Percentiles rank a stretch among this genome's conserved stretches.
phyloP scores from a whole-genome alignment of 2,888 invertebrate genomes.

The Callinectes sapidus region DNA sequence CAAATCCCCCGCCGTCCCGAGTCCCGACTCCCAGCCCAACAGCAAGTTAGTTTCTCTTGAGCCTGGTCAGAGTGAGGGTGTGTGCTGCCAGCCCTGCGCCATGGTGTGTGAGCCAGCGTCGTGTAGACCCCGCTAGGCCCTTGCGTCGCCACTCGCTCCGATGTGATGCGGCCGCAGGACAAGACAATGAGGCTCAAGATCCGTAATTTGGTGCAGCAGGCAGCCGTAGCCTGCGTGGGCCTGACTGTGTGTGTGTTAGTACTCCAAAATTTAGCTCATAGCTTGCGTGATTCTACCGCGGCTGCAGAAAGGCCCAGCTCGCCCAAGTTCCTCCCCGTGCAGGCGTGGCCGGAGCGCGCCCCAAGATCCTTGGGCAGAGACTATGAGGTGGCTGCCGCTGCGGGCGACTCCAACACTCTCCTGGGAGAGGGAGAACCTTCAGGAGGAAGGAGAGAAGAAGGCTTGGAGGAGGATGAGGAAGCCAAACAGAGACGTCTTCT shows the following conservation, averaged over 20 bases:
- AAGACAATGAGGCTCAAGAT: slow-evolving; percentile 68
- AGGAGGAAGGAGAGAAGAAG: neutral
- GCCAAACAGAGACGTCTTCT: slow-evolving; percentile 41
- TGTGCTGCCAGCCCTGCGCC: neutral
- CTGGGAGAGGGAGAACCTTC: neutral
- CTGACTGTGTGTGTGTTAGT: slow-evolving; percentile 59
- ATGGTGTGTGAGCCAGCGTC: slow-evolving; percentile 47
- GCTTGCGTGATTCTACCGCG: neutral
- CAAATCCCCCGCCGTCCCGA: neutral
- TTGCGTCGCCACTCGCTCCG: slow-evolving; percentile 8
- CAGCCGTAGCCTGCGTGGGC: slow-evolving; percentile 41
- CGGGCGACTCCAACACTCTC: neutral
- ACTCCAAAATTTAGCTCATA: slow-evolving; percentile 54
- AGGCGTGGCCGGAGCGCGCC: slow-evolving; percentile 64
- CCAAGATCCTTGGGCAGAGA: slow-evolving; percentile 61
- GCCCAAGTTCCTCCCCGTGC: slow-evolving; percentile 32
- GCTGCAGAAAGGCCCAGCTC: neutral
- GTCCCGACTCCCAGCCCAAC: neutral
- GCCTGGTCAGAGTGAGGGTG: neutral
- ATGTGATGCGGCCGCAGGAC: slow-evolving; percentile 64
- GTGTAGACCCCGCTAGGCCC: neutral
- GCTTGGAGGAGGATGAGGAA: slow-evolving; percentile 46
- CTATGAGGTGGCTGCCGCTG: slow-evolving; percentile 51
- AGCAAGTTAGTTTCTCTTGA: slow-evolving; percentile 43
- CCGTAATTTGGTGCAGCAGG: slow-evolving; percentile 55